These are phyloP conservation scores for Lycophotia porphyrea DNA, from an alignment of 2,888 invertebrate genomes.

Conservation along the genomic window DNA sequence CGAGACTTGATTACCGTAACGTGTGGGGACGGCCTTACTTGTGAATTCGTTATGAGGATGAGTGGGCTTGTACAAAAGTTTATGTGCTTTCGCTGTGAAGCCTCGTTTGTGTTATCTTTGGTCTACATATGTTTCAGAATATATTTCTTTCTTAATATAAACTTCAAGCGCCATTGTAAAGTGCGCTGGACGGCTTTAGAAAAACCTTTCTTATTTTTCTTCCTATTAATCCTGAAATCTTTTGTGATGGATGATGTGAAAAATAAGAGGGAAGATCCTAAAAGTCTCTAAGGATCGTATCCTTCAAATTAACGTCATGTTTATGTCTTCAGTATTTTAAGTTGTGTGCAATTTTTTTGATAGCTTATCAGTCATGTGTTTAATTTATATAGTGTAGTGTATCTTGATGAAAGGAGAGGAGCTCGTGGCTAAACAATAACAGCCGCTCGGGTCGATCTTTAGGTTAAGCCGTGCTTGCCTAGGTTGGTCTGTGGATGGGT, in stretches of 20 bases:
- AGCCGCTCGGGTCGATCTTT: no score
- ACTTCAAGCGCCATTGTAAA: neutral
- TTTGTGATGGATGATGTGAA: neutral
- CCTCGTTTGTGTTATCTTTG: slow-evolving; percentile 29
- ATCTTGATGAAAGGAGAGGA: no score
- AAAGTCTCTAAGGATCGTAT: slow-evolving; percentile 1
- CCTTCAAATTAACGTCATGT: slow-evolving; percentile 4
- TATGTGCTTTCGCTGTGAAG: slow-evolving; percentile 26
- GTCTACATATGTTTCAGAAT: neutral
- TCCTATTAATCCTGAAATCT: neutral
- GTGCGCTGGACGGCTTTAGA: neutral
- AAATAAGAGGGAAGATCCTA: neutral
- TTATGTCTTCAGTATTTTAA: neutral
- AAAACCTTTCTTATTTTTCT: neutral
- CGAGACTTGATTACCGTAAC: slow-evolving; percentile 60
- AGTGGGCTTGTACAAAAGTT: slow-evolving; percentile 50
- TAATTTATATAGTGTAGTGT: neutral
- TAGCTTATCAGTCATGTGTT: neutral
- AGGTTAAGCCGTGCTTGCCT: no score
- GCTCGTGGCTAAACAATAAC: no score
- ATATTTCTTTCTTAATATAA: neutral
- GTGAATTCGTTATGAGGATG: slow-evolving; percentile 62
- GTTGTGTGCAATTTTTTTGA: neutral
- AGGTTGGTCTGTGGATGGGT: no score
- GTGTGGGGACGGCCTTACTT: slow-evolving; percentile 42